phyloP scores from a whole-genome alignment of 2,113 vertebrate genomes.

The Larimichthys polyactis region DNA sequence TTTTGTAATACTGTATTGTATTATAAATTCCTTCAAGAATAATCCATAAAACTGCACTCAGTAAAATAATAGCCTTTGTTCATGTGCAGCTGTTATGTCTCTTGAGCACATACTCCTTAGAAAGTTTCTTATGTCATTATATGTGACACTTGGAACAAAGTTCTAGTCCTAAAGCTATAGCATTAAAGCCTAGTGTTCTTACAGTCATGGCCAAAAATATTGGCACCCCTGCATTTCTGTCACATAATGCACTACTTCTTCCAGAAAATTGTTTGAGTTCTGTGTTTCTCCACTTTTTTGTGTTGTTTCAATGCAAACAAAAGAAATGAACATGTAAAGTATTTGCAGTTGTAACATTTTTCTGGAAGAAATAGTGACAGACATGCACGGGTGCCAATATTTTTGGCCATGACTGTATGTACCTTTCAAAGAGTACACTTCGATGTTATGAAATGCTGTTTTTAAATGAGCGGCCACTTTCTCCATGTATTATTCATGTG shows the following conservation, averaged over 20 bases:
- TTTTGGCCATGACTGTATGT: not conserved
- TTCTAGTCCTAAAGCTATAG: not conserved
- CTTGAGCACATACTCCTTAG: not conserved
- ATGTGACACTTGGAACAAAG: not conserved
- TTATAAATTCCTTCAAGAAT: not conserved
- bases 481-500: constrained; percentile 57
- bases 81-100: not conserved
- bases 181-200: not conserved
- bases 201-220: no score
- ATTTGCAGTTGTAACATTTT: no score
- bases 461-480: constrained; percentile 19
- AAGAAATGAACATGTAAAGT: no score
- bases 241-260: no score
- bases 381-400: no score
- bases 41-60: not conserved
- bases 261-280: no score
- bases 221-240: no score
- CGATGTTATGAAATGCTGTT: constrained; percentile 22
- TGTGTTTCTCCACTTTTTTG: no score
- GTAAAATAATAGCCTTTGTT: not conserved
- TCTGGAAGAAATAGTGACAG: no score
- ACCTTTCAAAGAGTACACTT: constrained; percentile 5
- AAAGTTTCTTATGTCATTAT: not conserved
- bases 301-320: no score
- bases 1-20: not conserved